These are phyloP conservation scores for Vespertilio murinus DNA, from an alignment of 2,797 vertebrate species.

Conservation along the genomic window DNA sequence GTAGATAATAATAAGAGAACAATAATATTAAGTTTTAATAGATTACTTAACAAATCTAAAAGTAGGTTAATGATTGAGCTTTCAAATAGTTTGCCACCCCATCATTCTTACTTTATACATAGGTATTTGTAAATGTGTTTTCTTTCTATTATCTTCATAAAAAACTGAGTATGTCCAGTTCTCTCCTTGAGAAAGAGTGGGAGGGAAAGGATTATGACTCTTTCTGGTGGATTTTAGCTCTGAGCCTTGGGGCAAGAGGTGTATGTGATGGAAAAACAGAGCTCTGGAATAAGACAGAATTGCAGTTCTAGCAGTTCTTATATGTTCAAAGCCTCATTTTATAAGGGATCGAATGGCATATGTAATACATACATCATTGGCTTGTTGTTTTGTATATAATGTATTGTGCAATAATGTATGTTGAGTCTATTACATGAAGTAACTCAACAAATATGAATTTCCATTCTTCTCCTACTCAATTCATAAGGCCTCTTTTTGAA, in stretches of 20 bases:
- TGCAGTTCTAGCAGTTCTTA: not conserved
- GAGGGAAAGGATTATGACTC: not conserved
- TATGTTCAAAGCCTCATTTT: not conserved
- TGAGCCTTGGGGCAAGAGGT: not conserved
- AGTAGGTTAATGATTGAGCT: not conserved
- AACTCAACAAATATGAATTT: not conserved
- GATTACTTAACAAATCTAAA: not conserved
- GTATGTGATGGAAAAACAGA: not conserved
- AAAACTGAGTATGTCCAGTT: not conserved
- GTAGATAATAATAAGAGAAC: not conserved
- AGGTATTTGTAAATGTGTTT: slow-evolving; percentile 25
- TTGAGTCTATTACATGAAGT: not conserved
- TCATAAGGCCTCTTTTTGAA: not conserved
- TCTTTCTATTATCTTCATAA: not conserved
- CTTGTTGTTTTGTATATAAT: not conserved
- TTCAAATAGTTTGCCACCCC: not conserved
- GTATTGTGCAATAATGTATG: not conserved
- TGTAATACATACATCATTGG: not conserved
- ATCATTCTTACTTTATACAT: not conserved
- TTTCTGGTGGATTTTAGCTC: not conserved
- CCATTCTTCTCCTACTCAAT: not conserved
- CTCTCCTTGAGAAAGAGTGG: not conserved
- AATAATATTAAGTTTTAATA: not conserved
- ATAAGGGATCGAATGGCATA: not conserved
- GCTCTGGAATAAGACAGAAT: not conserved